Conservation (phyloP, 2,113 vertebrate species). For the Melozone crissalis region DNA sequence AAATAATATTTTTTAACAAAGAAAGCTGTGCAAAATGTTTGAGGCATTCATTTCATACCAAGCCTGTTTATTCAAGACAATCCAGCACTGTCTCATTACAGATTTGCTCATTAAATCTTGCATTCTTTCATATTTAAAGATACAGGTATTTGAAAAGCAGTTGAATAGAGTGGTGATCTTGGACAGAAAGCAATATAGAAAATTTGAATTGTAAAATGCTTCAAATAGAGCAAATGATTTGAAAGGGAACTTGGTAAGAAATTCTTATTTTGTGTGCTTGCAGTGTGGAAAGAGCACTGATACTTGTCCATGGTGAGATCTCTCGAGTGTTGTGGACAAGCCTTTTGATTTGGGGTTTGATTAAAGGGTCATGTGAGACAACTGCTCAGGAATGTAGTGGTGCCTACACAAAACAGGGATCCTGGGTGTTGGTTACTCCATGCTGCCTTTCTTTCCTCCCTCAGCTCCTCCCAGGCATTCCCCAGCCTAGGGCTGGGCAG, state of each 20-base stretch:
- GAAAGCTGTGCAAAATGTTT: background rate
- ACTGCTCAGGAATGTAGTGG: background rate
- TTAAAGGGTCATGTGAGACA: background rate
- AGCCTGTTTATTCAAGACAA: background rate
- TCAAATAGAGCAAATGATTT: background rate
- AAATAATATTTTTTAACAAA: background rate
- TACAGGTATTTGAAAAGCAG: background rate
- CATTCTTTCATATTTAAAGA: background rate
- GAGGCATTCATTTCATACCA: background rate
- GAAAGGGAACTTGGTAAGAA: background rate
- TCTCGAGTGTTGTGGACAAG: rapidly evolving
- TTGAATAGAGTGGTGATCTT: background rate
- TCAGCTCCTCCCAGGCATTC: background rate
- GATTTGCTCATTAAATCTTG: background rate
- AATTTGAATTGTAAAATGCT: background rate
- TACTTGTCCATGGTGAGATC: background rate
- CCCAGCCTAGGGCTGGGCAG: background rate
- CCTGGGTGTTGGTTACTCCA: background rate
- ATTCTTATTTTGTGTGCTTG: background rate
- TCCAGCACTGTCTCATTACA: background rate
- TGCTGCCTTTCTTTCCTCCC: background rate
- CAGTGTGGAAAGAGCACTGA: background rate
- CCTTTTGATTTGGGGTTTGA: background rate
- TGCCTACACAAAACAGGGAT: rapidly evolving
- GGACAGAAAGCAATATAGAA: background rate